Evolutionary conservation across 2,797 vertebrate species (phyloP).

Genomic region (Gymnothorax reevesii): DNA sequence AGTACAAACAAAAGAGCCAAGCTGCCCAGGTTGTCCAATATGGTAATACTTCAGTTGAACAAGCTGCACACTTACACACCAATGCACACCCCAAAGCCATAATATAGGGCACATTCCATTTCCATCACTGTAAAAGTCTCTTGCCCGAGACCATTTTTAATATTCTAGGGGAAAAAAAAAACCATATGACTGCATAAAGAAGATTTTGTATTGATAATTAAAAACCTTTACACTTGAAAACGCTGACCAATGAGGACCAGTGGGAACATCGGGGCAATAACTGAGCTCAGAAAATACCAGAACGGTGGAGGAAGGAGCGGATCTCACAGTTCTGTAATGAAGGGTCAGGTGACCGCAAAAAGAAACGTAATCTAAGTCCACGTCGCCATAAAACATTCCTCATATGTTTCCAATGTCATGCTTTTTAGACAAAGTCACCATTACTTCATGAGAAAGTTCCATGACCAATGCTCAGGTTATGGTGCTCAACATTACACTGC

Average conservation of each 20-base stretch:
- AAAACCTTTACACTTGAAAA: too few species aligned
- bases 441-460: not conserved
- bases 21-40: not conserved
- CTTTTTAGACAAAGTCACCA: conserved; percentile 30
- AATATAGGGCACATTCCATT: not conserved
- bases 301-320: not conserved
- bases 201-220: too few species aligned
- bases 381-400: not conserved
- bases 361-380: conserved; percentile 21
- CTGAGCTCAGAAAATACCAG: conserved; percentile 20
- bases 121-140: too few species aligned
- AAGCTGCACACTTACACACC: not conserved
- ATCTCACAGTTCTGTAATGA: not conserved
- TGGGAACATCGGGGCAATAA: conserved; percentile 10
- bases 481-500: not conserved
- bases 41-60: not conserved
- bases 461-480: conserved; percentile 7
- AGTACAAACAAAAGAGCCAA: not conserved
- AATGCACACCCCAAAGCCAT: not conserved
- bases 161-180: too few species aligned
- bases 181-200: too few species aligned
- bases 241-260: too few species aligned
- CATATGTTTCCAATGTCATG: conserved; percentile 1
- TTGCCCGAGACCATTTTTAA: too few species aligned
- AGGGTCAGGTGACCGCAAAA: conserved; percentile 27